Base-by-base conservation (phyloP, 2,888 invertebrate species). In the Noctuana brunneofusca region DNA sequence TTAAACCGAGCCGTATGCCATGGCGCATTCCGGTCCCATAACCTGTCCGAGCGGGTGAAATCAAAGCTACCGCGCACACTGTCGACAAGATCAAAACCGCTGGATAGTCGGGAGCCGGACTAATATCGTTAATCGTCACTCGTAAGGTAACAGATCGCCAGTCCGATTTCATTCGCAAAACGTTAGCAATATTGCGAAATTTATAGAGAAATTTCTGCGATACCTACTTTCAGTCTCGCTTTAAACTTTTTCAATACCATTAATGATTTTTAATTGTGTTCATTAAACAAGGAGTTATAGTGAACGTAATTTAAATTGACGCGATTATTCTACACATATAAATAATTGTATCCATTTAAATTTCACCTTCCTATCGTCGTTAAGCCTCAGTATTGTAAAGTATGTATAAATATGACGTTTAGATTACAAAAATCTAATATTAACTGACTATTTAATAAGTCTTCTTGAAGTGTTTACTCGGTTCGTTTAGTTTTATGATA, bases 11-110 rank as follows among this genome's bases (percentile, higher is more conserved):
- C 43, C 43, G 43, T 82, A 83, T 72, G 75, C 79, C 77, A 75
- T 79, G 69, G 72, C 72, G 72, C 70, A 75, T 81, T 80, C 83
- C 83, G 75, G 74, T 76, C 75, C 68, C 74, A 76, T 75, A 84
- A 86, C 87, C 80, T 77, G 87, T 86, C 83, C 72, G 74, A 67
- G 70, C 77, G 76, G 79, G 79, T 78, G 79, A 84, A 84, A 81
- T 79, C 78, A 78, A 80, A 84, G 56, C 50, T 12, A 9, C 11
- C n/a, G 48, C 35, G 60, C 62, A 55, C 62, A 62, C 62, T 20
- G 9, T 24, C 54, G 62, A 62, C 55, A 12, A 43, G 48, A 46
- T 57, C 14, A 20, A n/a, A 16, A 41, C 41, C 20, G 3, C 20
- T 30, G 35, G 3, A 38, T 50, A 38, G 52, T 27, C 41, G 22